Percentiles rank a stretch among this genome's conserved stretches.
Conservation (phyloP, 2,113 vertebrate species). For the Psittacula cyanocephala region DNA sequence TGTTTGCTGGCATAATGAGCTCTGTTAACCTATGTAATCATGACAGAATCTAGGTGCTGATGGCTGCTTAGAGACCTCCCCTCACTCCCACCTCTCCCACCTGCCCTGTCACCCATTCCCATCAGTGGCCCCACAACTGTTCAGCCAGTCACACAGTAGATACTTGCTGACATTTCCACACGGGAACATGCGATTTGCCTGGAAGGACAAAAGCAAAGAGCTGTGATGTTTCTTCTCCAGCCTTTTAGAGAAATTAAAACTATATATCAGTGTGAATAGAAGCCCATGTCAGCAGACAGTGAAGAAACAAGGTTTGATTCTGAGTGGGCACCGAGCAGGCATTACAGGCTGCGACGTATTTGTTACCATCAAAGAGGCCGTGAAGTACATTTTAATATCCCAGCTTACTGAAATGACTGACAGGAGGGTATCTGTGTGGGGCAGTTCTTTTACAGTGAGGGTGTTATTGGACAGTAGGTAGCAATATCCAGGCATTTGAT, state of each 20-base stretch:
- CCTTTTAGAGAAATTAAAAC: background rate
- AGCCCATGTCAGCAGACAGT: background rate
- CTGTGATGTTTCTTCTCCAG: background rate
- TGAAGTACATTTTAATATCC: background rate
- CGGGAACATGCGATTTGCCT: background rate
- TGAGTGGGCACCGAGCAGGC: background rate
- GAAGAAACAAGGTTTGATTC: background rate
- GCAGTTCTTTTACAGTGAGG: background rate
- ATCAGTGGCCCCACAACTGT: background rate
- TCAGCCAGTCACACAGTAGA: background rate
- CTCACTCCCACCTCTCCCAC: background rate
- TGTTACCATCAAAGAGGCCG: background rate
- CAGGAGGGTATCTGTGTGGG: background rate
- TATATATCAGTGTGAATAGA: background rate
- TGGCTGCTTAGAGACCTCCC: background rate
- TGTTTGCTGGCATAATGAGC: background rate
- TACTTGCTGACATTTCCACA: background rate
- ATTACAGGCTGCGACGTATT: background rate
- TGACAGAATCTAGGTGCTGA: background rate
- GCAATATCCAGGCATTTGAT: background rate
- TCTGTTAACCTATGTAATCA: background rate
- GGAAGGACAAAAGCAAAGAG: background rate
- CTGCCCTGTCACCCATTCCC: background rate
- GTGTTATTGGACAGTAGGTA: background rate
- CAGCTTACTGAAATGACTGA: background rate